Percentiles rank a stretch among this genome's conserved stretches.
Evolutionary conservation across 2,113 vertebrate genomes (phyloP).

Genomic region (Tupaia tana): DNA sequence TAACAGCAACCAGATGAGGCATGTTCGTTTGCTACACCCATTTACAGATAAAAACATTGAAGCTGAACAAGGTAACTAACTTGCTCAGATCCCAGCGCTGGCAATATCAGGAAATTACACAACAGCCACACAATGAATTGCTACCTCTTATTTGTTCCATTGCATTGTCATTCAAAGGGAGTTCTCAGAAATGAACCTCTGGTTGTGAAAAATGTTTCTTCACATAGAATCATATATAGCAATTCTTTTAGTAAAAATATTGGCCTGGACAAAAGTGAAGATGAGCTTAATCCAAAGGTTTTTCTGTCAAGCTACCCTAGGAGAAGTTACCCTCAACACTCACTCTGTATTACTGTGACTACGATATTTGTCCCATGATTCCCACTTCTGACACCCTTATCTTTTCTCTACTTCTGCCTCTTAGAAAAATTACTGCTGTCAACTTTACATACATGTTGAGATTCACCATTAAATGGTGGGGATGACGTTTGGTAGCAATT

Average conservation of each 20-base stretch:
- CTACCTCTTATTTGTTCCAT: background rate
- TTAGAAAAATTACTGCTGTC: slow-evolving; percentile 5
- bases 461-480: background rate
- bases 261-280: background rate
- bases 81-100: background rate
- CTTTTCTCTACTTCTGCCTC: background rate
- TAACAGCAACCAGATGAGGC: background rate
- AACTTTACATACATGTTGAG: background rate
- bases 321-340: background rate
- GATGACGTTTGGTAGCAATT: background rate
- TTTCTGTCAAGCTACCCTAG: background rate
- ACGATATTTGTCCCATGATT: background rate
- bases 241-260: background rate
- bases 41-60: background rate
- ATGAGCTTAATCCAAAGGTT: background rate
- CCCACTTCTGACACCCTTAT: background rate
- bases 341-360: background rate
- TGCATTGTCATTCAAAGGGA: slow-evolving; percentile 20
- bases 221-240: background rate
- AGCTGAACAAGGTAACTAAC: background rate
- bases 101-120: background rate
- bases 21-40: background rate
- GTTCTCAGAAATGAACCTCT: slow-evolving; percentile 32
- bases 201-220: background rate
- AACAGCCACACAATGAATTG: background rate